Percentiles rank a stretch among this genome's conserved stretches.
phyloP scores from a whole-genome alignment of 1,140 invertebrate genomes.

The Macrosteles quadrilineatus region DNA sequence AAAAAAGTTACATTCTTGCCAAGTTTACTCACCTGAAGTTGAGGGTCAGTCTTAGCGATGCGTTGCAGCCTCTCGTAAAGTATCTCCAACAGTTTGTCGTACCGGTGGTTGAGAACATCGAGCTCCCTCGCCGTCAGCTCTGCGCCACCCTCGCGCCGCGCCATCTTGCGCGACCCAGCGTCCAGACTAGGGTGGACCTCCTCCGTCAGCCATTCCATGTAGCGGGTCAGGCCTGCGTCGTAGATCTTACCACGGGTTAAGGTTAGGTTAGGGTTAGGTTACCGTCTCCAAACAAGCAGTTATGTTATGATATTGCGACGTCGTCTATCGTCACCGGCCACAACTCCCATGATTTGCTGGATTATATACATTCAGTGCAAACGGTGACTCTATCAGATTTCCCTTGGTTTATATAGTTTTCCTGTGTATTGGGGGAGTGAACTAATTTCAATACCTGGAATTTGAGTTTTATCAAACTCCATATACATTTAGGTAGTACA shows the following conservation, averaged over 20 bases:
- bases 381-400: too few relatives aligned
- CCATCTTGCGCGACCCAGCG: slow-evolving; percentile 51
- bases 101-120: slow-evolving; percentile 81
- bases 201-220: slow-evolving; percentile 83
- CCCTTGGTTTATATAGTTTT: too few relatives aligned
- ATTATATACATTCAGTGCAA: too few relatives aligned
- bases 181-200: slow-evolving; percentile 83
- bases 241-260: slow-evolving; percentile 68
- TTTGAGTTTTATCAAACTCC: too few relatives aligned
- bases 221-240: slow-evolving; percentile 82
- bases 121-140: slow-evolving; percentile 83
- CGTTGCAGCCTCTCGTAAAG: slow-evolving; percentile 62
- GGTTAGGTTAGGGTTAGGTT: slow-evolving; percentile 48
- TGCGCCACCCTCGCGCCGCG: slow-evolving; percentile 59
- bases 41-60: slow-evolving; percentile 52
- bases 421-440: too few relatives aligned
- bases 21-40: slow-evolving; percentile 56
- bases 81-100: slow-evolving; percentile 71
- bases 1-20: too few relatives aligned
- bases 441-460: too few relatives aligned
- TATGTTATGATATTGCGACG: too few relatives aligned
- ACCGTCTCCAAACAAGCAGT: not conserved
- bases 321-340: too few relatives aligned
- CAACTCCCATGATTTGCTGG: too few relatives aligned
- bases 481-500: too few relatives aligned